These are phyloP conservation scores for Anomalospiza imberbis DNA, from an alignment of 2,797 vertebrate species.

Conservation along the genomic window DNA sequence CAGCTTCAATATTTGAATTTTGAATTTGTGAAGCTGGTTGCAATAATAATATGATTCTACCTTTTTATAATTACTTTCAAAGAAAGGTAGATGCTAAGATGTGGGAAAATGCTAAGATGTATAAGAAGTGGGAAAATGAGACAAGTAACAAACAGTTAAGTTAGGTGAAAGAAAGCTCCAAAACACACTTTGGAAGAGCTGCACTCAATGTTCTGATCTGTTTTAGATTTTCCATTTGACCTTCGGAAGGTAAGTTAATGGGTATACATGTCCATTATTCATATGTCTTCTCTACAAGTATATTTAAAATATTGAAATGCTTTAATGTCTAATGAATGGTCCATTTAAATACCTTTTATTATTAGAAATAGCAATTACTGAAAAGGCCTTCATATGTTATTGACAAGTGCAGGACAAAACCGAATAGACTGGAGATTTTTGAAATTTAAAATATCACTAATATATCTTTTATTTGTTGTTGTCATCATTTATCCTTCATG, in stretches of 20 bases:
- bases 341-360: neutral
- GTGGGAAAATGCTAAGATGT: neutral
- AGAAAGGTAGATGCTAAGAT: neutral
- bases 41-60: neutral
- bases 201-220: neutral
- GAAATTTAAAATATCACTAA: neutral
- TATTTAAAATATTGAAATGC: neutral
- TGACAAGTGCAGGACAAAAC: neutral
- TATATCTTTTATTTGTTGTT: constrained; percentile 7
- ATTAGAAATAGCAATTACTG: neutral
- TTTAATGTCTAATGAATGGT: neutral
- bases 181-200: neutral
- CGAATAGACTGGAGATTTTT: neutral
- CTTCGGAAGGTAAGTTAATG: neutral
- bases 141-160: neutral
- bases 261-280: neutral
- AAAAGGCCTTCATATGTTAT: neutral
- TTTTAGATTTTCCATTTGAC: neutral
- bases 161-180: neutral
- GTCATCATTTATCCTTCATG: constrained; percentile 19
- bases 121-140: neutral
- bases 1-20: neutral
- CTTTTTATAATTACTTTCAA: neutral
- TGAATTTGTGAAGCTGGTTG: neutral
- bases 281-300: neutral